Evolutionary conservation across 2,113 vertebrate genomes (phyloP).

Genomic region (Sphaerodactylus townsendi): DNA sequence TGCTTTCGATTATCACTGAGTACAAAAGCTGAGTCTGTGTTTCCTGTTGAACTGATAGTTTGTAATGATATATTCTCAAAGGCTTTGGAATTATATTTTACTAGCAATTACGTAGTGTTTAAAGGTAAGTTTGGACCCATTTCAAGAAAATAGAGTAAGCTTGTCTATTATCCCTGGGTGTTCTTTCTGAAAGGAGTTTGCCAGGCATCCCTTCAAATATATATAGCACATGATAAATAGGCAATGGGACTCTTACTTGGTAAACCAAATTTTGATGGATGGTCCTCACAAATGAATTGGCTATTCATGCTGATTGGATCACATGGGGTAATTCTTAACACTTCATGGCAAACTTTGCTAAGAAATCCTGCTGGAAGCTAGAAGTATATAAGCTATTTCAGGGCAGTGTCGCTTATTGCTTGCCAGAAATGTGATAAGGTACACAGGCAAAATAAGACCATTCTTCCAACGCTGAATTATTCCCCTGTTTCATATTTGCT

Average conservation of each 20-base stretch:
- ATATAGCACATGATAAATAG: constrained; percentile 5
- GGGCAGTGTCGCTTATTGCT: not conserved
- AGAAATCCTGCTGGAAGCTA: not conserved
- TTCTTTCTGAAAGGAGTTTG: not conserved
- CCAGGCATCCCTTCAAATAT: not conserved
- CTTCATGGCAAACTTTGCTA: not conserved
- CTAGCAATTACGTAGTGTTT: not conserved
- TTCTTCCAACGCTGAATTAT: not conserved
- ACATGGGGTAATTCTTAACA: not conserved
- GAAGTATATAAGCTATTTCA: not conserved
- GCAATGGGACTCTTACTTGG: not conserved
- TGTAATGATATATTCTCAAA: constrained; percentile 1
- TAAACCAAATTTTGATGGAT: constrained; percentile 14
- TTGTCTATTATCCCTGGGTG: not conserved
- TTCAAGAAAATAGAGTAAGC: not conserved
- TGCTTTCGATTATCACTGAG: not conserved
- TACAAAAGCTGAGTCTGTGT: not conserved
- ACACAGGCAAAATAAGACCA: not conserved
- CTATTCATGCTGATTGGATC: constrained; percentile 14
- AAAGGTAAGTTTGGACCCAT: not conserved
- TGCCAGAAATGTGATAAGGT: not conserved
- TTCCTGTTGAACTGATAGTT: not conserved
- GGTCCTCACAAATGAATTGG: not conserved
- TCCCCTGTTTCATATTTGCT: constrained; percentile 1
- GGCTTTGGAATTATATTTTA: not conserved